These are phyloP conservation scores for Narcine bancroftii DNA, from an alignment of 2,113 vertebrate genomes.

Conservation along the genomic window DNA sequence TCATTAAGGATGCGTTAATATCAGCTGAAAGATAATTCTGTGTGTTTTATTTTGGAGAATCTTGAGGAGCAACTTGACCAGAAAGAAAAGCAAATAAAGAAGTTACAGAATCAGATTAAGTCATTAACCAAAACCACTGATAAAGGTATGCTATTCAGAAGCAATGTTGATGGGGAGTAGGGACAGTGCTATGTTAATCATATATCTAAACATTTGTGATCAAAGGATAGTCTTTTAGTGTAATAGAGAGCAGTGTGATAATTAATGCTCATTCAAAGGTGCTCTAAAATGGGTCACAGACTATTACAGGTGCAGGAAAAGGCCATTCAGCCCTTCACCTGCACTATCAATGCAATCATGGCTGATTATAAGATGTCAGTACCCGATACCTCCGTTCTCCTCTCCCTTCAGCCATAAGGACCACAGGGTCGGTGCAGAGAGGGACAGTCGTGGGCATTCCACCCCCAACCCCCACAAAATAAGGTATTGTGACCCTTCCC, in stretches of 20 bases:
- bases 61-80: constrained; percentile 83
- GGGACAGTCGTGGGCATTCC: too few species aligned
- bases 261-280: neutral
- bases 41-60: constrained; percentile 57
- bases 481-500: too few species aligned
- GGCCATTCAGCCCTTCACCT: too few species aligned
- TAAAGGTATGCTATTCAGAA: constrained; percentile 56
- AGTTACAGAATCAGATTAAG: constrained; percentile 78
- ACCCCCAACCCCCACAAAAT: too few species aligned
- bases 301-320: too few species aligned
- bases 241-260: too few species aligned
- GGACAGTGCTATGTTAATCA: neutral
- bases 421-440: too few species aligned
- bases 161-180: neutral
- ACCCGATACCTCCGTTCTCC: too few species aligned
- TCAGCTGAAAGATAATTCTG: neutral
- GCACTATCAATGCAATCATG: too few species aligned
- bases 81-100: constrained; percentile 82
- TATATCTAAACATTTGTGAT: neutral
- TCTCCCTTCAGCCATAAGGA: too few species aligned
- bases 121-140: constrained; percentile 68
- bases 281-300: neutral
- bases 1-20: neutral
- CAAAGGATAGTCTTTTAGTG: too few species aligned
- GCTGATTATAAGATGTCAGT: too few species aligned